phyloP scores from a whole-genome alignment of 37 sponge, comb jelly and placozoan species.

The Aplysina aerophoba region DNA sequence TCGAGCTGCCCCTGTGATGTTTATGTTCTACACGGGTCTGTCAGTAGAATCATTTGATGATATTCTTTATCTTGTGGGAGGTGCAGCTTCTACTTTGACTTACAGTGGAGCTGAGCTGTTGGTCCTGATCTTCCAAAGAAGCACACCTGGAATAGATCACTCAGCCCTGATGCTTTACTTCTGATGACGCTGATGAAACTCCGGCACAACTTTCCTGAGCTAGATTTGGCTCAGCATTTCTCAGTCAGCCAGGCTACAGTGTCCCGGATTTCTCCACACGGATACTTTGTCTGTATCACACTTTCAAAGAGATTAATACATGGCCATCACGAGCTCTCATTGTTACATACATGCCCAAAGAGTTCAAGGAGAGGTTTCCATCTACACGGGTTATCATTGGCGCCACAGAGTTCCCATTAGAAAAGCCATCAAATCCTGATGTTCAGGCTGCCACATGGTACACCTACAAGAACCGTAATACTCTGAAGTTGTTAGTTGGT shows the following conservation, averaged over 20 bases:
- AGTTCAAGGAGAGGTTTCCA: background rate
- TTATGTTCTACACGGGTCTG: conserved; percentile 17
- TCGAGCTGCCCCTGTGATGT: background rate
- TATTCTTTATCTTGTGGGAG: conserved; percentile 11
- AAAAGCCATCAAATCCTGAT: conserved; percentile 9
- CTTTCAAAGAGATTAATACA: conserved; percentile 17
- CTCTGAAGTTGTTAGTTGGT: conserved; percentile 4
- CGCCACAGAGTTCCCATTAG: conserved; percentile 19
- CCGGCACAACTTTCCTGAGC: conserved; percentile 28
- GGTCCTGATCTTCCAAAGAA: conserved; percentile 16
- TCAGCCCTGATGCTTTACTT: background rate
- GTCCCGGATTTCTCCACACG: conserved; percentile 17
- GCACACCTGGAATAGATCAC: conserved; percentile 12
- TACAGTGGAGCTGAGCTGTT: background rate
- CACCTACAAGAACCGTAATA: conserved; percentile 16
- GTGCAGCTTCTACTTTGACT: conserved; percentile 23
- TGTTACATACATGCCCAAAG: background rate
- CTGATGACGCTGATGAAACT: conserved; percentile 26
- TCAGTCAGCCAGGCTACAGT: conserved; percentile 31
- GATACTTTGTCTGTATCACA: conserved; percentile 16
- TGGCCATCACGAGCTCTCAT: background rate
- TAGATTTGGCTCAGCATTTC: conserved; percentile 14
- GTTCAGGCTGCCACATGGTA: conserved; percentile 28
- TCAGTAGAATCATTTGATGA: conserved; percentile 26
- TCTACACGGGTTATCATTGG: conserved; percentile 8